Conservation (phyloP, 2,797 vertebrate genomes). For the Danio albolineatus region DNA sequence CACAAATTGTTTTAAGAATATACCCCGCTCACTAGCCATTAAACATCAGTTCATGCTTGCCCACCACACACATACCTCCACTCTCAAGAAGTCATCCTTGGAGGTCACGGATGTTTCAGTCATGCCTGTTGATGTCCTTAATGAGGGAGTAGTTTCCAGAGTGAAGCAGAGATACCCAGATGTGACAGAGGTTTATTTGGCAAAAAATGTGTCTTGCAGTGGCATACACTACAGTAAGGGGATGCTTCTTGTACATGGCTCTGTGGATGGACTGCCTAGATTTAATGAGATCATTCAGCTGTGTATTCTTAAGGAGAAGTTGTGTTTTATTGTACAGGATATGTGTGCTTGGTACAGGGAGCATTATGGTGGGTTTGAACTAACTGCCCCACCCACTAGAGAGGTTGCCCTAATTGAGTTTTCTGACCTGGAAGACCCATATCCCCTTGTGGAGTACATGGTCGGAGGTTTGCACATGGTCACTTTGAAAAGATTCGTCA, state of each 20-base stretch:
- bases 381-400: conserved; percentile 45
- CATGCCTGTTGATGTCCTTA: conserved; percentile 58
- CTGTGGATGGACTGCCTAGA: conserved; percentile 56
- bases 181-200: conserved; percentile 47
- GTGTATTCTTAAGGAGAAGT: conserved; percentile 50
- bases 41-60: conserved; percentile 22
- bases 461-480: conserved; percentile 11
- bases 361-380: conserved; percentile 56
- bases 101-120: conserved; percentile 55
- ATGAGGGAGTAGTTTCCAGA: conserved; percentile 20
- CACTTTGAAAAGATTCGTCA: conserved; percentile 17
- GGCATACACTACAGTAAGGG: conserved; percentile 56
- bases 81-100: conserved; percentile 48
- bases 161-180: conserved; percentile 47
- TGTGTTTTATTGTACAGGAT: conserved; percentile 52
- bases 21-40: neutral
- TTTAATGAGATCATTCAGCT: conserved; percentile 58
- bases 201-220: conserved; percentile 52
- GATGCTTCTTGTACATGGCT: conserved; percentile 57
- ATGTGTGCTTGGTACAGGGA: conserved; percentile 54
- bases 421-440: conserved; percentile 47
- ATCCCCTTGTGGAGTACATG: conserved; percentile 50
- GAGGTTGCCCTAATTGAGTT: conserved; percentile 57
- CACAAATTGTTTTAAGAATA: too few species aligned
- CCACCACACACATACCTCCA: conserved; percentile 18